These are phyloP conservation scores for Patella pellucida DNA, from an alignment of 2,888 invertebrate genomes.

Conservation along the genomic window DNA sequence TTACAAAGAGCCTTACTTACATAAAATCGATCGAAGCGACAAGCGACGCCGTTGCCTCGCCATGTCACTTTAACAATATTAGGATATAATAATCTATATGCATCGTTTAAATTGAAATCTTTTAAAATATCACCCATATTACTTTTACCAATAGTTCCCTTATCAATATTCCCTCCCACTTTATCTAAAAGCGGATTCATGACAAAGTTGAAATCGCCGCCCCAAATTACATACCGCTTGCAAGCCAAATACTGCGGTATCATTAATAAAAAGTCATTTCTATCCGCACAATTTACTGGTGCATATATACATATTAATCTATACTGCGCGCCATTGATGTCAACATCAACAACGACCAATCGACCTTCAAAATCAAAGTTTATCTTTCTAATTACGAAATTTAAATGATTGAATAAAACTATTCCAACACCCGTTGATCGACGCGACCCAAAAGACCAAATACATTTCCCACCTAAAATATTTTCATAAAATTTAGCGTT, in stretches of 20 bases:
- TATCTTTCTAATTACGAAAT: constrained; percentile 3
- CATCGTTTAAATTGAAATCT: constrained; percentile 2
- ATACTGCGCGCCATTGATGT: not conserved
- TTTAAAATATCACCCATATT: not conserved
- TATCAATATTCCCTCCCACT: not conserved
- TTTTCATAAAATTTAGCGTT: not conserved
- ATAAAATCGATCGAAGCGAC: constrained; percentile 10
- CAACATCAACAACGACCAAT: constrained; percentile 1
- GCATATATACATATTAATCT: not conserved
- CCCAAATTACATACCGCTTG: constrained; percentile 1
- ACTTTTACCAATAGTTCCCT: not conserved
- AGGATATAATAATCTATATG: not conserved
- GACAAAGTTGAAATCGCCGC: constrained; percentile 1
- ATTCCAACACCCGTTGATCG: not conserved
- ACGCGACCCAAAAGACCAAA: not conserved
- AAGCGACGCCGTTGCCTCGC: not conserved
- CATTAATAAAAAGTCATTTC: not conserved
- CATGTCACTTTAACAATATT: constrained; percentile 7
- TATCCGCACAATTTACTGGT: constrained; percentile 3
- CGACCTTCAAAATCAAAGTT: constrained; percentile 9
- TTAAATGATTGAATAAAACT: not conserved
- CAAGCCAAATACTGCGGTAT: constrained; percentile 2
- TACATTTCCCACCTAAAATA: constrained; percentile 1
- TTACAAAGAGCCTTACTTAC: not conserved
- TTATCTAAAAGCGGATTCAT: constrained; percentile 1